Evolutionary conservation across 92 coral and sea anemone species (phyloP), one percentile per base, ranked within the genome.

Genomic region (Phymanthus crucifer): DNA sequence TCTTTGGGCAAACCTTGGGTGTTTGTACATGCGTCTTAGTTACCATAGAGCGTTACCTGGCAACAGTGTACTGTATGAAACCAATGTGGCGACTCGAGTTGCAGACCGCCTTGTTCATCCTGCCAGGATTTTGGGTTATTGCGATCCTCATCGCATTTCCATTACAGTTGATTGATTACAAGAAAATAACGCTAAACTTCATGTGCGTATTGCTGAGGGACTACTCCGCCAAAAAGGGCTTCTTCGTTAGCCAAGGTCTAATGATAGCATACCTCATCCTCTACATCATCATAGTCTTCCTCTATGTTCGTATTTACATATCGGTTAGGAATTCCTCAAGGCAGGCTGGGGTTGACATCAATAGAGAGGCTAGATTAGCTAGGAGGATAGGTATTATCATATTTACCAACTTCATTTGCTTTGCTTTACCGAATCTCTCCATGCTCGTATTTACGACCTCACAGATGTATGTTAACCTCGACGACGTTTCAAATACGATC

Each of bases 21-120:
- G 91, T 84, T 10, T 40, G 77, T 18, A 88, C 91, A 17, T 83
- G 88, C 31, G 72, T 75, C 32, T 40, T 83, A 17, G 83, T 88
- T 74, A 88, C 91, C 43, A 10, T 83, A n/a, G 91, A 88, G 46
- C 73, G 91, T 16, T 83, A 78, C 74, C 52, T 88, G 12, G 91
- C 80, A 16, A 88, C 85, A n/a, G 83, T 88, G 19, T 74, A 82
- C 74, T 88, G 87, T 57, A 83, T 83, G 88, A 74, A 81, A 24
- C 91, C 91, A 21, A 64, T 54, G 57, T 11, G 79, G 36, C 78
- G 80, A 23, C 35, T 88, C 29, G 71, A 67, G 21, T 32, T 29
- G 6, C 78, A 46, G 24, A 32, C 52, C 1, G 80, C 78, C 32
- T 8, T 66, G 1, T 14, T 74, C 1, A 33, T 83, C 14, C 66